phyloP scores from a whole-genome alignment of 2,888 invertebrate genomes.

The Augiades crinisus region DNA sequence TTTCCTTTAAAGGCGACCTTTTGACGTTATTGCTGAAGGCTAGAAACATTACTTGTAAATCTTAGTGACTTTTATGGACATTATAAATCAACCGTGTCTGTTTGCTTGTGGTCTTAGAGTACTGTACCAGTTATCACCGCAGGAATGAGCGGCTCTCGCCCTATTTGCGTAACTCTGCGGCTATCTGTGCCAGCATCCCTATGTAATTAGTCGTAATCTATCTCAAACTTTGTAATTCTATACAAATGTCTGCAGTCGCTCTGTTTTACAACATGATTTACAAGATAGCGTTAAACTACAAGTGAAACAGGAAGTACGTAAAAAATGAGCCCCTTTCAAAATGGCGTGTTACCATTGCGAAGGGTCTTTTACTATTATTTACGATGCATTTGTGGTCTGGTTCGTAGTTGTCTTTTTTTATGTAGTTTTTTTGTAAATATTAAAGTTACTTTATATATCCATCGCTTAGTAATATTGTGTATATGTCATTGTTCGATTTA shows the following conservation, averaged over 20 bases:
- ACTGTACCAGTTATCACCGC: constrained; percentile 17
- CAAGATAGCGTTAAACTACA: not conserved
- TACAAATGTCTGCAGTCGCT: constrained; percentile 11
- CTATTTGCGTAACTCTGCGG: constrained; percentile 55
- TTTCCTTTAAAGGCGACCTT: constrained; percentile 21
- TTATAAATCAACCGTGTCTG: constrained; percentile 13
- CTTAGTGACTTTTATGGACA: constrained; percentile 7
- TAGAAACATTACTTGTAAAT: constrained; percentile 18
- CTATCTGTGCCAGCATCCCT: constrained; percentile 48
- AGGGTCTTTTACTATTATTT: constrained; percentile 6
- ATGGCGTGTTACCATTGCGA: not conserved
- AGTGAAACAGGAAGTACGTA: not conserved
- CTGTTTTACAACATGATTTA: not conserved
- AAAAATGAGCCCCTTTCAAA: not conserved
- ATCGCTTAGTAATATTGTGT: too few relatives aligned
- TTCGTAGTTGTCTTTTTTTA: too few relatives aligned
- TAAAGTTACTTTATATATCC: not conserved
- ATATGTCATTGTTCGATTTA: too few relatives aligned
- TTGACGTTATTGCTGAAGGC: constrained; percentile 30
- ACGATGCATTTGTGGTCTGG: not conserved
- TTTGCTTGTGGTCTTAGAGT: constrained; percentile 10
- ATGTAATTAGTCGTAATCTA: constrained; percentile 44
- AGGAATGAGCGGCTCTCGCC: constrained; percentile 41
- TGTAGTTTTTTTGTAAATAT: not conserved
- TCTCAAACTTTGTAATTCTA: constrained; percentile 34